These are phyloP conservation scores for Drosophila stalkeri DNA, from an alignment of 2,888 invertebrate genomes.

Conservation along the genomic window DNA sequence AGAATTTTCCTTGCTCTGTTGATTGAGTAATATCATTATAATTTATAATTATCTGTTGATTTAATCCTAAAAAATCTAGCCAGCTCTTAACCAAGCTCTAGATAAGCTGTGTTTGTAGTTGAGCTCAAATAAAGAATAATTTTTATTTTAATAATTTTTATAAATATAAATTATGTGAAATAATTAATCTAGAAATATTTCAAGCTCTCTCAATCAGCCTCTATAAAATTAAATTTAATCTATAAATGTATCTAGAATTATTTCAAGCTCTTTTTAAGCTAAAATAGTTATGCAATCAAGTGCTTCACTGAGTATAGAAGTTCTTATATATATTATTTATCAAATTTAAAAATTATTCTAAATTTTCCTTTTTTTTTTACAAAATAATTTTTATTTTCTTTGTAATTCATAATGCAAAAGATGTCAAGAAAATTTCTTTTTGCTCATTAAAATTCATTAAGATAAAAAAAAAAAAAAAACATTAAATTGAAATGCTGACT, in stretches of 20 bases:
- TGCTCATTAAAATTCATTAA: conserved; percentile 12
- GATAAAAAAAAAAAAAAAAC: conserved; percentile 7
- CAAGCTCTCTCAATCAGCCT: neutral
- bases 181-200: too few relatives aligned
- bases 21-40: neutral
- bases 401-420: neutral
- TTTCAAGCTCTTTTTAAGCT: neutral
- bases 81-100: neutral
- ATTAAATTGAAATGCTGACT: conserved; percentile 27
- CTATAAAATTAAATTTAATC: neutral
- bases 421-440: neutral
- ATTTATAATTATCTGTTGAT: neutral
- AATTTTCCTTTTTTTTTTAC: neutral
- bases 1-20: neutral
- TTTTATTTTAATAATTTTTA: too few relatives aligned
- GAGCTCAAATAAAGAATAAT: neutral
- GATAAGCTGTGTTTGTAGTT: neutral
- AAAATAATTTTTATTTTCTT: neutral
- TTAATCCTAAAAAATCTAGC: neutral
- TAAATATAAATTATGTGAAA: too few relatives aligned
- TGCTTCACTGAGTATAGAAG: neutral
- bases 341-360: neutral
- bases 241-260: neutral
- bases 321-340: neutral
- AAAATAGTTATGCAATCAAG: neutral